Evolutionary conservation across 1,140 invertebrate species (phyloP), one percentile per base, ranked within the genome.

Genomic region (Drosophila elegans): DNA sequence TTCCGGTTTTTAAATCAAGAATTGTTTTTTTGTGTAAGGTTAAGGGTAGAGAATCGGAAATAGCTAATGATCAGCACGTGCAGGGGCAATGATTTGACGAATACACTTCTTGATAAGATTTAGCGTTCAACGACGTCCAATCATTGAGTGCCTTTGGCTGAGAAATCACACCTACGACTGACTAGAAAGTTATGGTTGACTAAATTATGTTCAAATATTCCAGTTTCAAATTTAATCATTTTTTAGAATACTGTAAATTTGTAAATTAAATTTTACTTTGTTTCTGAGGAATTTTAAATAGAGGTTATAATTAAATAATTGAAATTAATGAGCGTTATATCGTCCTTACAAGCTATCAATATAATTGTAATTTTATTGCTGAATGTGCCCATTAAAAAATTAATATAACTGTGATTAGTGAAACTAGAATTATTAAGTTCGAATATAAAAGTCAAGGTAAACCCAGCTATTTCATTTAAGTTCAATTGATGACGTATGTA

Each of bases 51-150:
- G 46, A 32, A 75, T 46, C 13, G 55, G 42, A 39, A 49, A 25
- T 54, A 10, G 12, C 21, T 49, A n/a, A 27, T 60, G 66, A 76
- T 66, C 78, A 77, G 78, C 57, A 52, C 49, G 45, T 49, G 64
- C 42, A 64, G 29, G 44, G 44, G 44, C 52, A 56, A 49, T 71
- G 52, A 48, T 69, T 69, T 48, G 27, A 27, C 32, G 12, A 27
- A 9, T 32, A 25, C 1, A 25, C 29, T 55, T 25, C 13, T 42
- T 71, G 68, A 71, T 71, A 71, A 71, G 66, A 39, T 29, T 25
- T 11, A 25, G 12, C 25, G 59, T 64, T 41, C 44, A 64, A 34
- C 59, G 63, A 67, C 63, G 49, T 42, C 46, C 25, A 49, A 53
- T 25, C 34, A 66, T 49, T 61, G 34, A 4, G 10, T 12, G 38